Evolutionary conservation across 2,113 vertebrate species (phyloP).

Genomic region (Strigops habroptila): DNA sequence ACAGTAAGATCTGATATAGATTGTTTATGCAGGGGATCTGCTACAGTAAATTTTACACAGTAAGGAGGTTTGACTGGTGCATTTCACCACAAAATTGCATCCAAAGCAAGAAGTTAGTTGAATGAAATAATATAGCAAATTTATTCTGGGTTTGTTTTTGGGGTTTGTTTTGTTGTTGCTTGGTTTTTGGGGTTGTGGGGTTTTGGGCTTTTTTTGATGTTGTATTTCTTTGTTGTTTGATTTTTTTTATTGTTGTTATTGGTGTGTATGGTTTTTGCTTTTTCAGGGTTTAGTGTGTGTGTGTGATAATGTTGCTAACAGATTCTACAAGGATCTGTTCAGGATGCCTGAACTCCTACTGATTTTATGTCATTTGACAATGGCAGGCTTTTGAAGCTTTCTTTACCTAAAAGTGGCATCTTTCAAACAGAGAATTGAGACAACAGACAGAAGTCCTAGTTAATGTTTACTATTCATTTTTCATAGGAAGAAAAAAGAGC

Average conservation of each 20-base stretch:
- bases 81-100: neutral
- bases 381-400: neutral
- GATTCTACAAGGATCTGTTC: neutral
- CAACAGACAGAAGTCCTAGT: neutral
- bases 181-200: neutral
- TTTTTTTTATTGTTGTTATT: neutral
- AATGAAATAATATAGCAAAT: neutral
- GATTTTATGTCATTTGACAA: slow-evolving; percentile 7
- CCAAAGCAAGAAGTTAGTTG: neutral
- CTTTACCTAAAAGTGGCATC: neutral
- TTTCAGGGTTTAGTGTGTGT: neutral
- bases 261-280: neutral
- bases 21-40: neutral
- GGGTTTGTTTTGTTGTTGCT: neutral
- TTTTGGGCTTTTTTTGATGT: no score
- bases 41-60: neutral
- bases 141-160: neutral
- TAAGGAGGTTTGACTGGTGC: neutral
- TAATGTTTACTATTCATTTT: slow-evolving; percentile 27
- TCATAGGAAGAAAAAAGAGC: neutral
- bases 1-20: neutral
- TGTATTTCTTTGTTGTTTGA: neutral
- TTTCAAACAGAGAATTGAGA: neutral
- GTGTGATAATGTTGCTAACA: neutral
- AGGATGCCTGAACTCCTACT: neutral